Conservation (phyloP, 2,797 vertebrate genomes). For the Leucoraja ocellata region DNA sequence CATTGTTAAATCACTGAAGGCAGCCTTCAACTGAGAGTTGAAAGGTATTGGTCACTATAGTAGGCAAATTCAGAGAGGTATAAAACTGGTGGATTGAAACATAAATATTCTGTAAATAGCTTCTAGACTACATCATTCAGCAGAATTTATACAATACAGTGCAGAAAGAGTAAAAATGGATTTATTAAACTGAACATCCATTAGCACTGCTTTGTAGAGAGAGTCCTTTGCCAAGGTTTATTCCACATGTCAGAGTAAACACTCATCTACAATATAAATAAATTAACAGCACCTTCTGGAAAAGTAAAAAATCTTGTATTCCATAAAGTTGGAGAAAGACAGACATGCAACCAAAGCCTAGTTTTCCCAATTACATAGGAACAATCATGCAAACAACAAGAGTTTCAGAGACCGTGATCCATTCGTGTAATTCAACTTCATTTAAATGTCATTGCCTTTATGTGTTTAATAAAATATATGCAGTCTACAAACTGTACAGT, state of each 20-base stretch:
- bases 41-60: constrained; percentile 32
- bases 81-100: constrained; percentile 65
- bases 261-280: constrained; percentile 44
- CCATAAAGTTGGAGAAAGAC: constrained; percentile 38
- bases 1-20: constrained; percentile 33
- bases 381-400: constrained; percentile 38
- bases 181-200: constrained; percentile 41
- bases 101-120: constrained; percentile 65
- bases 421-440: constrained; percentile 29
- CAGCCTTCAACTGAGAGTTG: constrained; percentile 29
- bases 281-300: constrained; percentile 46
- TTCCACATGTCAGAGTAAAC: constrained; percentile 48
- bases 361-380: constrained; percentile 34
- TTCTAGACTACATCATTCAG: constrained; percentile 64
- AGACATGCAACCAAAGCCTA: constrained; percentile 37
- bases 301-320: constrained; percentile 39
- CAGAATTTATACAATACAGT: constrained; percentile 64
- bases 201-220: constrained; percentile 34
- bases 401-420: constrained; percentile 25
- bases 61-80: constrained; percentile 43
- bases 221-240: background rate
- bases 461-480: constrained; percentile 20
- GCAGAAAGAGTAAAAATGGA: constrained; percentile 54
- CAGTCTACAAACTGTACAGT: constrained; percentile 31
- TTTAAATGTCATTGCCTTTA: constrained; percentile 30